Base-by-base conservation (phyloP, 2,888 invertebrate species). In the Perdita meconis region DNA sequence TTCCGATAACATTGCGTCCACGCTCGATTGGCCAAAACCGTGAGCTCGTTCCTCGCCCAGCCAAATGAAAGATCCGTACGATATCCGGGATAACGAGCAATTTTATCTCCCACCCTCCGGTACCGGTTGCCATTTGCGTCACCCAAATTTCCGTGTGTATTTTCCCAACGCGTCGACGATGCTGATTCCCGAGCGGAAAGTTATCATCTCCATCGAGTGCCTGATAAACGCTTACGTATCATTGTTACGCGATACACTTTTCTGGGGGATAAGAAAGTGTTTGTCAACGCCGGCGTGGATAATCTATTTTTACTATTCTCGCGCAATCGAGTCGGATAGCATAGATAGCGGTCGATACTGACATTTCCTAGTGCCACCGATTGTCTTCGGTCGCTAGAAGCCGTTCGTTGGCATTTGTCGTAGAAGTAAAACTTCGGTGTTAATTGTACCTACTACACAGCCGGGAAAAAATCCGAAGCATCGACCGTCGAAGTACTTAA, bases 301-400 rank as follows among this genome's bases (percentile, higher is more conserved):
- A 57, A 22, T 42, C 36, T 61, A 38, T 64, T 63, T 81, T 83
- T 86, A 75, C 78, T 76, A 73, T 77, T 65, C 61, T 80, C 86
- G 86, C 82, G 66, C 72, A 83, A 85, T 84, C 81, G 75, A 79
- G 24, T 16, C 51, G 12, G 24, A 26, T 53, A 30, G 59, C 4
- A 8, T 44, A 30, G 85, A 79, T 76, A 81, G 83, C 69, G n/a
- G 12, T 12, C 6, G 84, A 84, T 84, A 80, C 34, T 30, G 59
- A 5, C 10, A 24, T 8, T n/a, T 0, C 50, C 83, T 85, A 85
- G 85, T 83, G 53, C 1, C 12, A 1, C 63, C 38, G 13, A 47
- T n/a, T 22, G 51, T 44, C 38, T 44, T 16, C 13, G 56, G 55
- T 71, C 70, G 68, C 70, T 59, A 24, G 60, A 38, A 66, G 40